Conservation (phyloP, 2,888 invertebrate species). For the Caenorhabditis auriculariae region DNA sequence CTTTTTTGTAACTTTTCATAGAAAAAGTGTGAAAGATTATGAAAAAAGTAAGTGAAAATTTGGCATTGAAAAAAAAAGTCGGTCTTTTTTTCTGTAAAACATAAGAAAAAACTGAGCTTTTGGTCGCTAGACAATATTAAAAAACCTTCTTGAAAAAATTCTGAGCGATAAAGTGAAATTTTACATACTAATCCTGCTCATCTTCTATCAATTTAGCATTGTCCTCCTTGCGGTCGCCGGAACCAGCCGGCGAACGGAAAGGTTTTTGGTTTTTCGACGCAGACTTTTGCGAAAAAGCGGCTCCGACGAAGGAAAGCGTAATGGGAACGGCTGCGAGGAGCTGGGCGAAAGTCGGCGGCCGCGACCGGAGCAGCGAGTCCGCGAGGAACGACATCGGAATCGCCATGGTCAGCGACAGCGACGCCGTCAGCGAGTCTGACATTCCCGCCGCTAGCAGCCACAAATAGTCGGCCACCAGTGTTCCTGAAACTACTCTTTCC, state of each 20-base stretch:
- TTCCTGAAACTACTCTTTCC: constrained; percentile 70
- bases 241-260: neutral
- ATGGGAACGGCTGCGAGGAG: constrained; percentile 80
- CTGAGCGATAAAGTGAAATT: no score
- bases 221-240: neutral
- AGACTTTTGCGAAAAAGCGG: constrained; percentile 67
- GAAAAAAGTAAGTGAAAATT: no score
- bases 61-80: no score
- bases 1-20: no score
- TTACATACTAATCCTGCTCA: no score
- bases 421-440: constrained; percentile 86
- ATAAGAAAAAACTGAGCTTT: neutral
- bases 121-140: no score
- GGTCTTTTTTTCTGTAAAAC: neutral
- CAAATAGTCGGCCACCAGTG: constrained; percentile 84
- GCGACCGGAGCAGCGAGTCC: constrained; percentile 70
- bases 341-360: constrained; percentile 71
- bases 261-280: constrained; percentile 65
- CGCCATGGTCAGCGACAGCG: constrained; percentile 80
- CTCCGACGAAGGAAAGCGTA: constrained; percentile 76
- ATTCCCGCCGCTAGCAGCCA: constrained; percentile 94
- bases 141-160: no score
- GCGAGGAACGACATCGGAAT: constrained; percentile 86
- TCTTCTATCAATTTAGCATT: no score
- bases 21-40: no score